These are phyloP conservation scores for Drosophila nr. fundita DNA, from an alignment of 2,888 invertebrate species.

Conservation along the genomic window DNA sequence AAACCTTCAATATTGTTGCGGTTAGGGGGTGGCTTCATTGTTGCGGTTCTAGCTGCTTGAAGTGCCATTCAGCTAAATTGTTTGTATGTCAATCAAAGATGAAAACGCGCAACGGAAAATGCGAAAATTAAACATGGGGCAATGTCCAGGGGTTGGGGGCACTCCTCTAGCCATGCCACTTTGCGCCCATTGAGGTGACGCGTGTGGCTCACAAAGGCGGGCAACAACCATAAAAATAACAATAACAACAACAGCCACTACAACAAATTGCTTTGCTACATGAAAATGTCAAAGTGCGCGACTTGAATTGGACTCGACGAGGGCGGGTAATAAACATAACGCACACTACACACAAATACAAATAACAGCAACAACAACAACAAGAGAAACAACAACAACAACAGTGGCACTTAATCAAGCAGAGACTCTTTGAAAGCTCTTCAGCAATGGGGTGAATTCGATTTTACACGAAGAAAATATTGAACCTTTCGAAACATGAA, in stretches of 20 bases:
- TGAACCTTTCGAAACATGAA: neutral
- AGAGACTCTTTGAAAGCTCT: constrained; percentile 47
- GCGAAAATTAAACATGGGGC: constrained; percentile 79
- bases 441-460: constrained; percentile 11
- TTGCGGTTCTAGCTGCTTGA: constrained; percentile 59
- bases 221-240: constrained; percentile 44
- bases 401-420: constrained; percentile 46
- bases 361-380: constrained; percentile 34
- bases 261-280: constrained; percentile 74
- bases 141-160: constrained; percentile 12
- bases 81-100: constrained; percentile 81
- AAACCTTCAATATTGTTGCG: constrained; percentile 39
- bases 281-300: constrained; percentile 69
- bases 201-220: constrained; percentile 59
- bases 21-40: constrained; percentile 62
- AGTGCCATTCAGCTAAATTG: constrained; percentile 80
- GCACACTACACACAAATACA: constrained; percentile 39
- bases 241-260: constrained; percentile 56
- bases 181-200: constrained; percentile 74
- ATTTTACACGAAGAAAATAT: neutral
- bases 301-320: constrained; percentile 25
- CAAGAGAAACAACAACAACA: constrained; percentile 31
- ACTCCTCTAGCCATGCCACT: constrained; percentile 57
- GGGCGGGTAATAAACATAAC: constrained; percentile 69
- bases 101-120: constrained; percentile 78